Conservation (phyloP, 2,888 invertebrate genomes). For the Heliothis peltigera region DNA sequence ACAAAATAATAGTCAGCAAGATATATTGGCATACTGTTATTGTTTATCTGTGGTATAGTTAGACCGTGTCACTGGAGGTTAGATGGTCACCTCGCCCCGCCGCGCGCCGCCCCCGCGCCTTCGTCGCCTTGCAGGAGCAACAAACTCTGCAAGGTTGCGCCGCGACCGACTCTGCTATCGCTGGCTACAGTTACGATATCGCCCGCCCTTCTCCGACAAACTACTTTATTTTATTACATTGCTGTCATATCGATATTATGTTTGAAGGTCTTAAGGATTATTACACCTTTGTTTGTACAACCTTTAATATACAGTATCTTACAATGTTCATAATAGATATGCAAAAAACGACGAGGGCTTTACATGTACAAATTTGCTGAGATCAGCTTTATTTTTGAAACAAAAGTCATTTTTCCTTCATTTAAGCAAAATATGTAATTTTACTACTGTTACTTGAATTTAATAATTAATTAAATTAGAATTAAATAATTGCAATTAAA, state of each 20-base stretch:
- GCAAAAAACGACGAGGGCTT: neutral
- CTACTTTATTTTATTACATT: slow-evolving; percentile 85
- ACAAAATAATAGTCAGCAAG: slow-evolving; percentile 31
- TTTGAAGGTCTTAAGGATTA: slow-evolving; percentile 79
- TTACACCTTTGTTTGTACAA: slow-evolving; percentile 47
- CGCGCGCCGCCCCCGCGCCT: slow-evolving; percentile 57
- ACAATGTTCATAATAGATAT: neutral
- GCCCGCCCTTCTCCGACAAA: slow-evolving; percentile 86
- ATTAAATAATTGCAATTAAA: too few species aligned
- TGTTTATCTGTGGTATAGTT: slow-evolving; percentile 69
- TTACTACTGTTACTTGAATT: neutral
- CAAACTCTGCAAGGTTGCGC: slow-evolving; percentile 89
- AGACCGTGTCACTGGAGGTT: slow-evolving; percentile 83
- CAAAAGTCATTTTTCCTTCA: neutral
- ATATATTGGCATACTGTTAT: slow-evolving; percentile 61
- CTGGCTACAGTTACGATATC: slow-evolving; percentile 86
- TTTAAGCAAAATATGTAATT: neutral
- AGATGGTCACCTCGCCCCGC: slow-evolving; percentile 60
- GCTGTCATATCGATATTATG: slow-evolving; percentile 80
- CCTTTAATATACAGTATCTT: slow-evolving; percentile 25
- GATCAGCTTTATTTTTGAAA: neutral
- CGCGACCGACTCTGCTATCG: slow-evolving; percentile 82
- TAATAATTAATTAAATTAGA: too few species aligned
- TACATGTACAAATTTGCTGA: neutral
- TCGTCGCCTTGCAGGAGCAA: slow-evolving; percentile 78